Evolutionary conservation across 2,797 vertebrate genomes (phyloP).

Genomic region (Gymnocypris eckloni): DNA sequence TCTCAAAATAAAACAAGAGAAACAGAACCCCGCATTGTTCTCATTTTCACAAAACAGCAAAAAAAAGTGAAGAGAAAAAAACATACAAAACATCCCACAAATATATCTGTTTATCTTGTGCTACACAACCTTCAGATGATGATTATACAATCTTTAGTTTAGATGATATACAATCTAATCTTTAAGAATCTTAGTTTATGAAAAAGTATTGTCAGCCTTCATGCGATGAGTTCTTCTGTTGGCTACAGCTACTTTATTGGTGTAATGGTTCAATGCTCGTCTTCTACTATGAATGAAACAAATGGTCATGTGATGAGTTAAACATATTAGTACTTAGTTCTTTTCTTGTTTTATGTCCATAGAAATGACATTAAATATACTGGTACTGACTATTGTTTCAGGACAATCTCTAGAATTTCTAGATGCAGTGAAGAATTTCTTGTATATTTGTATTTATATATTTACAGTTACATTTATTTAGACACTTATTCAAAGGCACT

Average conservation of each 20-base stretch:
- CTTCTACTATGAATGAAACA: not conserved
- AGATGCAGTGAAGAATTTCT: not conserved
- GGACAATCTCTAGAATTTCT: not conserved
- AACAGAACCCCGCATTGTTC: no score
- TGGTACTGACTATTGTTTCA: not conserved
- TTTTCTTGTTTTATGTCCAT: not conserved
- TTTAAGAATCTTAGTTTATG: no score
- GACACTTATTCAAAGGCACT: not conserved
- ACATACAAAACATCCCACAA: no score
- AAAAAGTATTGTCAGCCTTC: no score
- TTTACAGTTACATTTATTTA: not conserved
- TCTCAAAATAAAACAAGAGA: not conserved
- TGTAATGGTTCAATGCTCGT: not conserved
- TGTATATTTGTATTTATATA: not conserved
- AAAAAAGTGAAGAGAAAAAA: no score
- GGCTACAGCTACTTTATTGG: not conserved
- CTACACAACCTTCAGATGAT: not conserved
- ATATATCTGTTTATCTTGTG: not conserved
- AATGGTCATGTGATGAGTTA: not conserved
- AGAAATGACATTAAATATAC: not conserved
- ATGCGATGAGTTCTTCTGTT: not conserved
- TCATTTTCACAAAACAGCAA: not conserved
- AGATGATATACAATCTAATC: not conserved
- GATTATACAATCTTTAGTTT: not conserved
- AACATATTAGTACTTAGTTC: not conserved